Percentiles rank a stretch among this genome's conserved stretches.
phyloP scores from a whole-genome alignment of 2,888 invertebrate genomes.

The Hydrotaea cyrtoneurina region DNA sequence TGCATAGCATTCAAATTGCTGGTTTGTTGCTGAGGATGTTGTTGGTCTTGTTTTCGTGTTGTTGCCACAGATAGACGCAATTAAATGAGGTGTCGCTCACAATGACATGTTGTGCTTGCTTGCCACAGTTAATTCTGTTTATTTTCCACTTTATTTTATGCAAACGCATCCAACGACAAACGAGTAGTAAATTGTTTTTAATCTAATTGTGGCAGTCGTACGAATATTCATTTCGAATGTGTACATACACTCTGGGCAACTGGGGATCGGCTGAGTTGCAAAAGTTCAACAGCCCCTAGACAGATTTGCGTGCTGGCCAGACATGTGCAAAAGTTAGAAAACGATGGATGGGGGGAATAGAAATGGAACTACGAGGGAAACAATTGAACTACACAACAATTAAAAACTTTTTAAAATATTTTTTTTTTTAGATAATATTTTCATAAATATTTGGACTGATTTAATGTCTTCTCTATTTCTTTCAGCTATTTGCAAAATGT shows the following conservation, averaged over 20 bases:
- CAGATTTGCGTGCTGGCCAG: background rate
- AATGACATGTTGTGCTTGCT: constrained; percentile 55
- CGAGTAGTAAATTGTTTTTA: constrained; percentile 39
- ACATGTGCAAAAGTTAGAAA: background rate
- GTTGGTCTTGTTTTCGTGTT: constrained; percentile 21
- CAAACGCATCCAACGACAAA: too few relatives aligned
- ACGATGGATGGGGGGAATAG: constrained; percentile 25
- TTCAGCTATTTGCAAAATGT: constrained; percentile 57
- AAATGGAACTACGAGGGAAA: background rate
- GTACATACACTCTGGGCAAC: background rate
- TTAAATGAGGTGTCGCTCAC: constrained; percentile 63
- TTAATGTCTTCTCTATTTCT: background rate
- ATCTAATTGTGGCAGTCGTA: constrained; percentile 48
- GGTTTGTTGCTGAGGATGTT: background rate
- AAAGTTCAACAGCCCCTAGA: constrained; percentile 45
- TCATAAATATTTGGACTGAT: too few relatives aligned
- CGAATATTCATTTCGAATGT: background rate
- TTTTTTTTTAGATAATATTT: too few relatives aligned
- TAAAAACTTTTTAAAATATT: too few relatives aligned
- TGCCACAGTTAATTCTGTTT: constrained; percentile 56
- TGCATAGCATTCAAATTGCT: background rate
- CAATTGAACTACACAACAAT: too few relatives aligned
- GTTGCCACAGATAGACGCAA: constrained; percentile 30
- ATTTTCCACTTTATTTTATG: constrained; percentile 47
- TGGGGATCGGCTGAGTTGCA: background rate